Conservation (phyloP, 2,888 invertebrate genomes). For the Neuroscelio doddi region DNA sequence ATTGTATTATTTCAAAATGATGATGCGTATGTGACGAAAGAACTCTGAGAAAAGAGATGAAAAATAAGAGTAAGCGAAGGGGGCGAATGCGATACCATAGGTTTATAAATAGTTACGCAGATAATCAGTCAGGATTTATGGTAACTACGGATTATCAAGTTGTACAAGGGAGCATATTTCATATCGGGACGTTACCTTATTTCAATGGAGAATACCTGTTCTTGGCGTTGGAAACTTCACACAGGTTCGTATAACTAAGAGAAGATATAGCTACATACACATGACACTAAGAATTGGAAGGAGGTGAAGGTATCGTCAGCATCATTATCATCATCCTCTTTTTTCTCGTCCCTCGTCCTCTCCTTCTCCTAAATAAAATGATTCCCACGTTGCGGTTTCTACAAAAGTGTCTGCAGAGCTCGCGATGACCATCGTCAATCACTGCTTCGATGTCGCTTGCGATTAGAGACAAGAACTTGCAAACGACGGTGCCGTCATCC, state of each 20-base stretch:
- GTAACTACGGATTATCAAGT: slow-evolving; percentile 73
- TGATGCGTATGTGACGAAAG: slow-evolving; percentile 3
- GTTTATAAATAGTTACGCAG: slow-evolving; percentile 71
- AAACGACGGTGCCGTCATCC: slow-evolving; percentile 4
- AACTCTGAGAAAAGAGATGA: slow-evolving; percentile 7
- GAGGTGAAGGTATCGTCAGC: slow-evolving; percentile 33
- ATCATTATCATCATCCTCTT: slow-evolving; percentile 38
- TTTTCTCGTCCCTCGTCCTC: slow-evolving; percentile 18
- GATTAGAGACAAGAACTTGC: slow-evolving; percentile 52
- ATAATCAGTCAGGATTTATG: slow-evolving; percentile 72
- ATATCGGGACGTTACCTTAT: slow-evolving; percentile 71
- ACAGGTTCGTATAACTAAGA: slow-evolving; percentile 20
- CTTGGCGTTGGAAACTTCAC: slow-evolving; percentile 57
- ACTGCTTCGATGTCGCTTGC: slow-evolving; percentile 54
- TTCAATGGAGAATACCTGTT: slow-evolving; percentile 70
- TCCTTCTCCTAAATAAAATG: slow-evolving; percentile 51
- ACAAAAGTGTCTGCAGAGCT: slow-evolving; percentile 21
- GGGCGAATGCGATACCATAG: slow-evolving; percentile 47
- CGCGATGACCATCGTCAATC: slow-evolving; percentile 54
- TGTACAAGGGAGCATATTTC: slow-evolving; percentile 72
- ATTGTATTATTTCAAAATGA: slow-evolving; percentile 3
- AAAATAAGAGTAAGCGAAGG: slow-evolving; percentile 28
- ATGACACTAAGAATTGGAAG: slow-evolving; percentile 48
- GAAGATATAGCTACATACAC: slow-evolving; percentile 40
- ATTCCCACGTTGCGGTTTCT: slow-evolving; percentile 53